These are phyloP conservation scores for Pseudomyrmex gracilis DNA, from an alignment of 1,140 invertebrate species.

Conservation along the genomic window DNA sequence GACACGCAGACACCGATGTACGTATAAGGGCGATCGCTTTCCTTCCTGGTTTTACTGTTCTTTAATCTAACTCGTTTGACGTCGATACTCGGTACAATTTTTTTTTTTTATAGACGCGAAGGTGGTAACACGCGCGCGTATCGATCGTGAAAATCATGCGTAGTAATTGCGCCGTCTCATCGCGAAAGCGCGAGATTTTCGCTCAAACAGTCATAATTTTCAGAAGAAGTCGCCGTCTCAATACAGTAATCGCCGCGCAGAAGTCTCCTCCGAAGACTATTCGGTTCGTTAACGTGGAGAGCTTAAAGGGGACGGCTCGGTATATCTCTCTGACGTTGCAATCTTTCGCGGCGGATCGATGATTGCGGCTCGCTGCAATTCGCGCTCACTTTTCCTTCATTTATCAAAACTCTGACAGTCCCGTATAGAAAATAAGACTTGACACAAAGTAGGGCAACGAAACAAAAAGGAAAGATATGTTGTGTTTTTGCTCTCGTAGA, in stretches of 20 bases:
- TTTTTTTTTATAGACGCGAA: neutral
- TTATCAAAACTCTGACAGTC: neutral
- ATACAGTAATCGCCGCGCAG: slow-evolving; percentile 54
- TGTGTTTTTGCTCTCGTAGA: neutral
- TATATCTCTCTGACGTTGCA: slow-evolving; percentile 24
- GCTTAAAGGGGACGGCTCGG: slow-evolving; percentile 48
- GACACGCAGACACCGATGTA: neutral
- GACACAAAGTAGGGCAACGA: neutral
- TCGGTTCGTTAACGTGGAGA: slow-evolving; percentile 58
- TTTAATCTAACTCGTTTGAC: too few relatives aligned
- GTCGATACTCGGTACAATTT: too few relatives aligned
- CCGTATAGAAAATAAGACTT: neutral
- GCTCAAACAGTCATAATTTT: slow-evolving; percentile 49
- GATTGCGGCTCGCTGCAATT: slow-evolving; percentile 3
- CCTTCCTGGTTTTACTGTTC: too few relatives aligned
- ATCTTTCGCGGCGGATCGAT: slow-evolving; percentile 30
- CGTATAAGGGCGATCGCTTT: too few relatives aligned
- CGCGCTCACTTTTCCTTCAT: neutral
- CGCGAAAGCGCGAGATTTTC: slow-evolving; percentile 1
- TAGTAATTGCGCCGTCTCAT: slow-evolving; percentile 13
- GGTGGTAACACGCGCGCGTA: neutral
- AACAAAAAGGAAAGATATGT: too few relatives aligned
- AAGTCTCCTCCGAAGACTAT: slow-evolving; percentile 48
- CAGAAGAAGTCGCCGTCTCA: slow-evolving; percentile 48
- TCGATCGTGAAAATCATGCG: slow-evolving; percentile 27